Evolutionary conservation across 2,888 invertebrate genomes (phyloP), one percentile per base, ranked within the genome.

Genomic region (Coelinius sp.): DNA sequence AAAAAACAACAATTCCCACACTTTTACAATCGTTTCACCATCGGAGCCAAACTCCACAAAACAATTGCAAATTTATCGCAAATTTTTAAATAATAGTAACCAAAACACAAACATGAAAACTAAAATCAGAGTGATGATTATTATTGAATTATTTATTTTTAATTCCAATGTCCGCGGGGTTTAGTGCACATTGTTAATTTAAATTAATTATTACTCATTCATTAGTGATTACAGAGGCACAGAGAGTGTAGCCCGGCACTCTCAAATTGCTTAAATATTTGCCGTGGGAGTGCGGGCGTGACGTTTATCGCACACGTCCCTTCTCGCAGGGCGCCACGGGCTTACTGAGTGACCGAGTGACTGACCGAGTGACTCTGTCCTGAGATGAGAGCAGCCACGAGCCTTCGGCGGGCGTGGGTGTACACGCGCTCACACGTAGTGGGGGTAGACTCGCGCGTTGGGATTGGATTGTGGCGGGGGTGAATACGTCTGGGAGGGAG

Each of bases 271-370:
- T 67, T n/a, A 27, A 38, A 56, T 63, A 56, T 72, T 74, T 41
- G 62, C 52, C 52, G 52, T 53, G 46, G 66, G 63, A 53, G 65
- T 44, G 67, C 62, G 49, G 70, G 56, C 41, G 59, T 56, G 71
- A 49, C 71, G 62, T 44, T 25, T 44, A 68, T 68, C 78, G 75
- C 65, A 78, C 56, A 68, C 73, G 77, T 80, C 82, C 82, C 81
- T 79, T 79, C 82, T 82, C 79, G 80, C 78, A 78, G 80, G 83
- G 83, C 83, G 85, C 85, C 86, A 84, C 85, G 84, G 84, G 83
- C 85, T 85, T 81, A 85, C 85, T 85, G 85, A 84, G 81, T 81
- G 80, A 82, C 81, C 82, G 84, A 85, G 82, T 83, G 83, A 84
- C 82, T 82, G 83, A 83, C 81, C 79, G 83, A 82, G 76, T 80